Evolutionary conservation across 2,797 vertebrate genomes (phyloP).

Genomic region (Eleutherodactylus coqui): DNA sequence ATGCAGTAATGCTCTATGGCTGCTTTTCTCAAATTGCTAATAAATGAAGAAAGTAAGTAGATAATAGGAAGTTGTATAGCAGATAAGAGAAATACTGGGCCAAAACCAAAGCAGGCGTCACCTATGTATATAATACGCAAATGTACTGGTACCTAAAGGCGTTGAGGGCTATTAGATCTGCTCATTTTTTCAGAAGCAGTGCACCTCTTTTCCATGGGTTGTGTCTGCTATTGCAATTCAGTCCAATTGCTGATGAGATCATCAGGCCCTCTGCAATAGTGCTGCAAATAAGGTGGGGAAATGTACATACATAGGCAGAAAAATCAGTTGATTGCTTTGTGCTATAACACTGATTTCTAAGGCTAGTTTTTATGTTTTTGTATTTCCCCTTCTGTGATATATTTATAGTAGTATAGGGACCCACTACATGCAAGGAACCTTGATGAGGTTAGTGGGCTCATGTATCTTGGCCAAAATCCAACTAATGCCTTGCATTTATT

Average conservation of each 20-base stretch:
- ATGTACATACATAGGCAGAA: not conserved
- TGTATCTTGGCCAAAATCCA: no score
- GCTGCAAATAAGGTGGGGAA: not conserved
- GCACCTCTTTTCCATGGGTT: no score
- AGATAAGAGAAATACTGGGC: not conserved
- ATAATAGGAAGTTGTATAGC: not conserved
- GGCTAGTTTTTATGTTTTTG: no score
- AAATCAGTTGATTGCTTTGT: not conserved
- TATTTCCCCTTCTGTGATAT: no score
- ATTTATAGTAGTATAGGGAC: no score
- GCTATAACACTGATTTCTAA: not conserved
- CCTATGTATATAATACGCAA: not conserved
- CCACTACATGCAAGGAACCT: no score
- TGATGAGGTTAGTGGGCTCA: no score
- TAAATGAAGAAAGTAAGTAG: not conserved
- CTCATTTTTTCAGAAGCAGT: not conserved
- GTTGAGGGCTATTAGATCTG: not conserved
- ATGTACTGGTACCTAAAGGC: not conserved
- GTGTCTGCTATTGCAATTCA: not conserved
- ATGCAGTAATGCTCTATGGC: not conserved
- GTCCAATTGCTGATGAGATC: not conserved
- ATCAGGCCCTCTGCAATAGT: not conserved
- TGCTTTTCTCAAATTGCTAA: not conserved
- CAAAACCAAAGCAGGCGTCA: not conserved
- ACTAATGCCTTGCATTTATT: no score